phyloP scores from a whole-genome alignment of 2,797 vertebrate genomes.

The Tachyglossus aculeatus region DNA sequence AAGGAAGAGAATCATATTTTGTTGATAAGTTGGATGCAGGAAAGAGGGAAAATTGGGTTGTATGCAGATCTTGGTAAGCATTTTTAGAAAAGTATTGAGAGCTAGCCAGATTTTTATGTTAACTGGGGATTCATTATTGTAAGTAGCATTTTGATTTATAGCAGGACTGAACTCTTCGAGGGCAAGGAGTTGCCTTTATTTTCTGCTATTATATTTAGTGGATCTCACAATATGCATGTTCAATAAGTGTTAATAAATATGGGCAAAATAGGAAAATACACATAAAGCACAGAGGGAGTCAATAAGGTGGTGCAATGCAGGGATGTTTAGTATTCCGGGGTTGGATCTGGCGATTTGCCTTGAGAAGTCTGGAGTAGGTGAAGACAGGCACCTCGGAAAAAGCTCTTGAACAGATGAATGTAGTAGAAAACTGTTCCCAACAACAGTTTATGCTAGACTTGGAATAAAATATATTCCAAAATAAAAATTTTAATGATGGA shows the following conservation, averaged over 20 bases:
- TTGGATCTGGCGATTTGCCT: slow-evolving; percentile 2
- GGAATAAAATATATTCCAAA: slow-evolving; percentile 36
- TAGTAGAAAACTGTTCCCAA: not conserved
- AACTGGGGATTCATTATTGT: no score
- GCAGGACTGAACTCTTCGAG: no score
- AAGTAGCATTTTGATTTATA: no score
- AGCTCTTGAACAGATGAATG: not conserved
- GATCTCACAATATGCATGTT: no score
- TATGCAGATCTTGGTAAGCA: no score
- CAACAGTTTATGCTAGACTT: not conserved
- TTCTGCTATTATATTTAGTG: no score
- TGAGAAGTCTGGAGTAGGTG: not conserved
- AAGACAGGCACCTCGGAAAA: not conserved
- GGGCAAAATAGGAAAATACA: slow-evolving; percentile 4
- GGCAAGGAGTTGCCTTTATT: no score
- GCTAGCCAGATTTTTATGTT: no score
- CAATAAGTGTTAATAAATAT: slow-evolving; percentile 3
- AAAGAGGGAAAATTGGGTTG: no score
- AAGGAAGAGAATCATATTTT: no score
- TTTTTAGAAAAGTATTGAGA: no score
- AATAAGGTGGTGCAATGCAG: not conserved
- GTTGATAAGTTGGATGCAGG: no score
- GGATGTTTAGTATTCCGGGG: slow-evolving; percentile 11
- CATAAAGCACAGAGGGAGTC: slow-evolving; percentile 4
- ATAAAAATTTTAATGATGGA: slow-evolving; percentile 34